Base-by-base conservation (phyloP, 2,888 invertebrate genomes). In the Serripes groenlandicus region DNA sequence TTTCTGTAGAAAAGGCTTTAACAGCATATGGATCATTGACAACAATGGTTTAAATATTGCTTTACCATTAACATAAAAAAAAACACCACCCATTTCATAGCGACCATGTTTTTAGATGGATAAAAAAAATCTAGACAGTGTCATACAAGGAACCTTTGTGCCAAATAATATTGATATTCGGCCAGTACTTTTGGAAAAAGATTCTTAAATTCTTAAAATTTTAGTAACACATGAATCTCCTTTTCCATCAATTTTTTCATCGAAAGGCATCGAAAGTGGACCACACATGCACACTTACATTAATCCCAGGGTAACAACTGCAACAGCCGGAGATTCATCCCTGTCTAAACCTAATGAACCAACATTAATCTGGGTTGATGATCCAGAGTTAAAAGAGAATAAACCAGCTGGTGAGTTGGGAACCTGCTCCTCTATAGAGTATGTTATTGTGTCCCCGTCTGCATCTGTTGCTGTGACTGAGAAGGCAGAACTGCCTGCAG, bases 291-390 rank as follows among this genome's bases (percentile, higher is more conserved):
- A 30, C 34, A 62, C 62, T 9, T 34, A 62, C 62, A n/a, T n/a
- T 3, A 62, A n/a, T 32, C 21, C n/a, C 5, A 62, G 62, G 9
- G 62, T 32, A 1, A 62, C 62, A 26, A 34, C 11, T 21, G 9
- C 32, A 3, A 62, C 32, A 30, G 62, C 62, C 34, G 62, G 62
- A n/a, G 62, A 62, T 26, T 49, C 35, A 23, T 78, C 78, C 18
- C 32, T 42, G 28, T 78, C 78, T 23, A 78, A 64, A 1, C 49
- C 62, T 5, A 34, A 34, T 21, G 75, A 35, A 23, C 75, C 78
- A 26, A 69, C 60, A 30, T 64, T 64, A 5, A 80, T 75, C 52
- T 75, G 71, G 28, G 37, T 42, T 1, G 18, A 32, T 3, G 49
- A 18, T 23, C 35, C n/a, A 7, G 30, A 54, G 4, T 23, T 28